Percentiles rank a stretch among this genome's conserved stretches.
Conservation (phyloP, 2,888 invertebrate genomes). For the Xestoiulus laeticollis region DNA sequence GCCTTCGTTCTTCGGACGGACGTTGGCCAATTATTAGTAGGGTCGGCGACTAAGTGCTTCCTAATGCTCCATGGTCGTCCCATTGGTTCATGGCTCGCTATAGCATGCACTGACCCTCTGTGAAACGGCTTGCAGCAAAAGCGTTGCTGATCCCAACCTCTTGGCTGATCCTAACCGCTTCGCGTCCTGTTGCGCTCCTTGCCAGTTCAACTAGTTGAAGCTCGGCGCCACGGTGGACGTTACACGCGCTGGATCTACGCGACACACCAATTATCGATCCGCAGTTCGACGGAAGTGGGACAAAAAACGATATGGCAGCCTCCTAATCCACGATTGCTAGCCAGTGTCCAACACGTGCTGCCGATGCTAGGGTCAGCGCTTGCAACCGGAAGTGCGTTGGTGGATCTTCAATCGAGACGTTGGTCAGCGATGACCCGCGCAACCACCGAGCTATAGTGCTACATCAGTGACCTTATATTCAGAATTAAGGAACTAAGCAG, state of each 20-base stretch:
- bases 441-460: neutral
- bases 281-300: neutral
- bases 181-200: neutral
- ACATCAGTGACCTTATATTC: too few relatives aligned
- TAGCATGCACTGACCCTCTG: neutral
- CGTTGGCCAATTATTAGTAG: neutral
- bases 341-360: neutral
- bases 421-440: neutral
- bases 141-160: neutral
- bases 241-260: neutral
- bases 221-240: neutral
- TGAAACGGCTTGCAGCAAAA: neutral
- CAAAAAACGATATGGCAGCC: neutral
- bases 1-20: neutral
- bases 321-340: neutral
- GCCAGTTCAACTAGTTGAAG: neutral
- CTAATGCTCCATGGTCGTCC: neutral
- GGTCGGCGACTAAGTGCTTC: constrained; percentile 17
- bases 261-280: neutral
- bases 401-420: neutral
- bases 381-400: neutral
- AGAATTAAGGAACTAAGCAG: too few relatives aligned
- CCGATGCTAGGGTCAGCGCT: neutral
- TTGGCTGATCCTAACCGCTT: neutral
- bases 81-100: neutral